A percentile compares a stretch with the other conserved stretches of the same genome.
Conservation (phyloP, 2,113 vertebrate species). For the Noturus placidus region DNA sequence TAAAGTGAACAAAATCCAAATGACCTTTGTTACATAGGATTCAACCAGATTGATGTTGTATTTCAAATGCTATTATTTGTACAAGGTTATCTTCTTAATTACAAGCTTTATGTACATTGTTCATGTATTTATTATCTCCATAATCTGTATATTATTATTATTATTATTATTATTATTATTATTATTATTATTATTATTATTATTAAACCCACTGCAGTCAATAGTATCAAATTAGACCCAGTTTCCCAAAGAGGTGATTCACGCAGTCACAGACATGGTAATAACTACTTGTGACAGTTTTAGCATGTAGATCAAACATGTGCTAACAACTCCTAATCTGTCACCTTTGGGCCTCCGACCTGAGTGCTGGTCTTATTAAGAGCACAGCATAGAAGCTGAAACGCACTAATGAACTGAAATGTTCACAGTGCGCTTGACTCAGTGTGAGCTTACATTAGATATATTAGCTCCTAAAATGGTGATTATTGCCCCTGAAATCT, state of each 20-base stretch:
- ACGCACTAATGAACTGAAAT: constrained; percentile 62
- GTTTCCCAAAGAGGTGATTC: constrained; percentile 17
- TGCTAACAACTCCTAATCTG: constrained; percentile 53
- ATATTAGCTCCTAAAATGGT: constrained; percentile 65
- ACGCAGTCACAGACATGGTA: constrained; percentile 41
- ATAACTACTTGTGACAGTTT: constrained; percentile 52
- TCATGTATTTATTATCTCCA: background rate
- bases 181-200: background rate
- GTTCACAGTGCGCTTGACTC: constrained; percentile 55
- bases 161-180: background rate
- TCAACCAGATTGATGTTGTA: background rate
- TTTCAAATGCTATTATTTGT: background rate
- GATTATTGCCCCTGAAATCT: constrained; percentile 58
- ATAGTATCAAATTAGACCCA: background rate
- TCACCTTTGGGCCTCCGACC: constrained; percentile 53
- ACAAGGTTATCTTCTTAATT: background rate
- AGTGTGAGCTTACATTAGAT: constrained; percentile 60
- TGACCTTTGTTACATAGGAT: background rate
- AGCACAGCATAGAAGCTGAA: constrained; percentile 47
- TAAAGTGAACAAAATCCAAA: background rate
- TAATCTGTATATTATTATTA: background rate
- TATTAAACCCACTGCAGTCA: background rate
- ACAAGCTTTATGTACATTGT: background rate
- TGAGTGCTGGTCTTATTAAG: constrained; percentile 52
- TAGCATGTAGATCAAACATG: constrained; percentile 52